Evolutionary conservation across 2,113 vertebrate genomes (phyloP).

Genomic region (Phoxinus phoxinus): DNA sequence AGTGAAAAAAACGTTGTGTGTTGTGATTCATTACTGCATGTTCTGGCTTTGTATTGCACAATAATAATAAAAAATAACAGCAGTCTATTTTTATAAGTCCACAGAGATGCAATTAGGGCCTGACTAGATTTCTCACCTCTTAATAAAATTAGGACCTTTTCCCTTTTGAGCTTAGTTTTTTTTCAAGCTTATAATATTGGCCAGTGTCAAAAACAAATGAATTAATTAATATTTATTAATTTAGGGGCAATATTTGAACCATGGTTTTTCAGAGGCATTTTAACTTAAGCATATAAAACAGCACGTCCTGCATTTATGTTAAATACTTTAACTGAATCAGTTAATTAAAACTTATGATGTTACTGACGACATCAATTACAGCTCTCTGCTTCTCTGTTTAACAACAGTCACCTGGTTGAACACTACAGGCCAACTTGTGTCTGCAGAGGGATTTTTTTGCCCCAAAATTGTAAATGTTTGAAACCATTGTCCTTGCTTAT

Average conservation of each 20-base stretch:
- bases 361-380: neutral
- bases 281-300: neutral
- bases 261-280: neutral
- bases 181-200: neutral
- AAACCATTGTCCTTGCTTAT: no score
- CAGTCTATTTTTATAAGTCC: neutral
- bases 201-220: neutral
- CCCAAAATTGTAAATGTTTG: neutral
- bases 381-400: neutral
- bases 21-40: conserved; percentile 27
- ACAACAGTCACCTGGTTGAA: neutral
- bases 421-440: neutral
- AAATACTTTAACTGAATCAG: neutral
- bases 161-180: neutral
- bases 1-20: neutral
- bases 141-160: conserved; percentile 13
- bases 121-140: conserved; percentile 11
- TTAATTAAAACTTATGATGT: neutral
- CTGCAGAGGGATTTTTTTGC: neutral
- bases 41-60: neutral
- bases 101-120: neutral
- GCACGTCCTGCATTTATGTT: neutral
- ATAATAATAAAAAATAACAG: neutral
- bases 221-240: neutral
- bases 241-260: neutral